Evolutionary conservation across 2,888 invertebrate genomes (phyloP), one percentile per base, ranked within the genome.

Genomic region (Teleogryllus oceanicus): DNA sequence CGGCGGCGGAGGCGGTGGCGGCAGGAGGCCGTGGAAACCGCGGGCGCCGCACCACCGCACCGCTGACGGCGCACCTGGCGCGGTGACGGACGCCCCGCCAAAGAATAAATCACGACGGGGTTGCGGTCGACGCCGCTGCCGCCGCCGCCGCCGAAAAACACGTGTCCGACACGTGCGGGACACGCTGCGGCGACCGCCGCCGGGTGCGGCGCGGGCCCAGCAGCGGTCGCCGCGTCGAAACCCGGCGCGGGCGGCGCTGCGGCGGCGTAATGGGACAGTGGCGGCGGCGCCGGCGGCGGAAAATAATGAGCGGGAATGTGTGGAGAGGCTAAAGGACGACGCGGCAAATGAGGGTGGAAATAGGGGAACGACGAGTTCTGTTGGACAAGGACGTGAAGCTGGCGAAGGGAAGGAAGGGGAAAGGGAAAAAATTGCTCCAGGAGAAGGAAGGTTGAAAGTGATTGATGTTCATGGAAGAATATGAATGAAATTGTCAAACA

Each of bases 31-130:
- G 62, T n/a, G 16, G 16, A 62, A 13, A 62, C 62, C 62, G n/a
- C 62, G 16, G 13, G 62, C 62, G n/a, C 62, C n/a, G 62, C 16
- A 13, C 13, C 62, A 62, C 62, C 62, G 62, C 62, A 62, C 13
- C n/a, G 62, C 16, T n/a, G 62, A 62, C 62, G n/a, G 62, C 62
- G 62, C 62, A 62, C 62, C 62, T 62, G 62, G 62, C 62, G 62
- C 16, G n/a, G n/a, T 62, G 62, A 62, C 62, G 62, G 62, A 62
- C 62, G 62, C n/a, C 62, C 62, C 62, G 13, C 62, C 62, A n/a
- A 62, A n/a, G 62, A 62, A 62, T 62, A 62, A 62, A 62, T 62
- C 62, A 62, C 62, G 62, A 18, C 62, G 37, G 37, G 37, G 37
- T 37, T 37, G 37, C 62, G 13, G 62, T n/a, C 62, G 62, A n/a